A percentile compares a stretch with the other conserved stretches of the same genome.
Evolutionary conservation across 1,140 invertebrate genomes (phyloP).

Genomic region (Drosophila parvula): DNA sequence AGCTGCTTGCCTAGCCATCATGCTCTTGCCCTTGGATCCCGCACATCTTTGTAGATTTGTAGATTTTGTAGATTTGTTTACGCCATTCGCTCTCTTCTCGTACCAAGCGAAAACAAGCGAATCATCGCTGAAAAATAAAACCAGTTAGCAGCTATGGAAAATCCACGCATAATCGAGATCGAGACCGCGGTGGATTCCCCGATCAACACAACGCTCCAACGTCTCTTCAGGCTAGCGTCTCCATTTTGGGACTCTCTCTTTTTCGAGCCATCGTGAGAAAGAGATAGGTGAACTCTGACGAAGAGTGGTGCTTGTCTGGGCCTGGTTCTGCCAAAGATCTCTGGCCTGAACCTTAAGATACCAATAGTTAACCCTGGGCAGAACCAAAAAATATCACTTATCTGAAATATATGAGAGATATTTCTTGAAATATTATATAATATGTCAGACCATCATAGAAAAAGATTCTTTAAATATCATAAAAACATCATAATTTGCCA

Average conservation of each 20-base stretch:
- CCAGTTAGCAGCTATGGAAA: constrained; percentile 43
- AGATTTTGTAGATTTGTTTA: constrained; percentile 12
- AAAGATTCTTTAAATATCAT: too few relatives aligned
- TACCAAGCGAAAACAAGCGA: constrained; percentile 29
- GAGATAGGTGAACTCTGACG: neutral
- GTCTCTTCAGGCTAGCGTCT: neutral
- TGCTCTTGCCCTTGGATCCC: constrained; percentile 25
- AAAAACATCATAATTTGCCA: too few relatives aligned
- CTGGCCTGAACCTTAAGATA: constrained; percentile 1
- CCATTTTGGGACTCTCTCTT: neutral
- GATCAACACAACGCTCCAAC: neutral
- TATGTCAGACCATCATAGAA: too few relatives aligned
- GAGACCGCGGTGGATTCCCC: constrained; percentile 23
- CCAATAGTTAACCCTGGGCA: constrained; percentile 1
- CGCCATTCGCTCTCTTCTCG: constrained; percentile 8
- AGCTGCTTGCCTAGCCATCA: constrained; percentile 4
- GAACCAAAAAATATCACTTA: too few relatives aligned
- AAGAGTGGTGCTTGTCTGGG: constrained; percentile 25
- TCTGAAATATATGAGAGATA: too few relatives aligned
- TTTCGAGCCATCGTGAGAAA: neutral
- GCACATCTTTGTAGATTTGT: neutral
- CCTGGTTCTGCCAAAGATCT: constrained; percentile 16
- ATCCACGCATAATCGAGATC: constrained; percentile 46
- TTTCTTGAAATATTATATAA: too few relatives aligned
- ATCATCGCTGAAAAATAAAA: constrained; percentile 34